Conservation (phyloP, 2,113 vertebrate species). For the Nansenia antarctica region DNA sequence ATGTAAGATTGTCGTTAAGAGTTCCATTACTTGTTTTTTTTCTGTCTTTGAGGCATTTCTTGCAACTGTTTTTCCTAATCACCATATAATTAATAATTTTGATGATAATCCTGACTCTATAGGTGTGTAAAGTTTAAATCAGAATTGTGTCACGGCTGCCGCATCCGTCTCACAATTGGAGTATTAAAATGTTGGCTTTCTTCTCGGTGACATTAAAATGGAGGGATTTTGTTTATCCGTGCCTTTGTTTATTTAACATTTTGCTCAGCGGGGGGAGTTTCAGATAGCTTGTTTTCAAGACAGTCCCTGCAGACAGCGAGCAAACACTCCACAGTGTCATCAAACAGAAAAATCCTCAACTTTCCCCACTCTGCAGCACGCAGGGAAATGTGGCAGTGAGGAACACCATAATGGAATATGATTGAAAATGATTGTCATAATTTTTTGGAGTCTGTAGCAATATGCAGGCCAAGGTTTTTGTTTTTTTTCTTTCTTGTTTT, state of each 20-base stretch:
- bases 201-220: slow-evolving; percentile 82
- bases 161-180: slow-evolving; percentile 61
- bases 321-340: slow-evolving; percentile 83
- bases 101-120: slow-evolving; percentile 42
- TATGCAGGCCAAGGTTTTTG: slow-evolving; percentile 61
- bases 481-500: slow-evolving; percentile 17
- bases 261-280: slow-evolving; percentile 80
- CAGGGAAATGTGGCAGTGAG: slow-evolving; percentile 74
- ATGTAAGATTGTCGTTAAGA: background rate
- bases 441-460: slow-evolving; percentile 71
- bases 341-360: slow-evolving; percentile 83
- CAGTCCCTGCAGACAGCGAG: slow-evolving; percentile 81
- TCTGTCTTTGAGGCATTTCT: background rate
- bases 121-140: slow-evolving; percentile 69
- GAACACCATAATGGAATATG: slow-evolving; percentile 72
- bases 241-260: slow-evolving; percentile 84
- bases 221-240: slow-evolving; percentile 83
- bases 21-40: background rate
- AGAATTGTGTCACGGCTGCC: slow-evolving; percentile 53
- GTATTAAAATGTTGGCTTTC: slow-evolving; percentile 76
- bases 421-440: slow-evolving; percentile 80
- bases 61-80: slow-evolving; percentile 27
- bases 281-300: slow-evolving; percentile 83
- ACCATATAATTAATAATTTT: slow-evolving; percentile 41
- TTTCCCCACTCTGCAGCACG: slow-evolving; percentile 74